Percentiles rank a stretch among this genome's conserved stretches.
phyloP scores from a whole-genome alignment of 2,888 invertebrate species.

The Neria commutata region DNA sequence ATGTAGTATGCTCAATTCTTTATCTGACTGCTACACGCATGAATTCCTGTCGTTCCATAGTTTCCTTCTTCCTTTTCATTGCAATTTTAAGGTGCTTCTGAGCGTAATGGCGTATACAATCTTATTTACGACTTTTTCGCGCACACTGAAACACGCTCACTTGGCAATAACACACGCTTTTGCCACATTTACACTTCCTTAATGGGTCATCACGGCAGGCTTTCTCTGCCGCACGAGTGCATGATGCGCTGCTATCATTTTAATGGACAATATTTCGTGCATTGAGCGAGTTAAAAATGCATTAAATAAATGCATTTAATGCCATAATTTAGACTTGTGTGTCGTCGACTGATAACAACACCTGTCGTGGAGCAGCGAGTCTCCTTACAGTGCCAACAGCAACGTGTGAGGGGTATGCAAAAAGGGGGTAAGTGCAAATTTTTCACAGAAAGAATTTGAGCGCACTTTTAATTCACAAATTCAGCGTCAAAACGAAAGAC shows the following conservation, averaged over 20 bases:
- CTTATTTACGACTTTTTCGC: background rate
- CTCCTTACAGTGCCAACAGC: too few species aligned
- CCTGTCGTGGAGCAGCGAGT: constrained; percentile 13
- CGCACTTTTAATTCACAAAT: too few species aligned
- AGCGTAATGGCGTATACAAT: too few species aligned
- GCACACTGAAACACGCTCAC: constrained; percentile 8
- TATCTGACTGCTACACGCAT: too few species aligned
- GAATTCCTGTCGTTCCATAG: too few species aligned
- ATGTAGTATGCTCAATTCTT: too few species aligned
- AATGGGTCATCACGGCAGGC: constrained; percentile 35
- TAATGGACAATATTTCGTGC: constrained; percentile 23
- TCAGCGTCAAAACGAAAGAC: too few species aligned
- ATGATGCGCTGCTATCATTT: constrained; percentile 13
- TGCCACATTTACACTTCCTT: constrained; percentile 14
- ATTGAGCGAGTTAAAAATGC: constrained; percentile 36
- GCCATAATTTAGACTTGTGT: constrained; percentile 36
- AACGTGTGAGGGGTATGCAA: too few species aligned
- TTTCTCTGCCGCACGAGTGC: background rate
- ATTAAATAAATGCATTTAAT: constrained; percentile 41
- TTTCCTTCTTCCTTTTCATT: background rate
- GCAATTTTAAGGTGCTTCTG: background rate
- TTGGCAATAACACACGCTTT: background rate
- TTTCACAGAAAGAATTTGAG: too few species aligned
- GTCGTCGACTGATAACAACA: constrained; percentile 20
- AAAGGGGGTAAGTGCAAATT: too few species aligned